phyloP scores from a whole-genome alignment of 2,888 invertebrate species.

The Glyphotaelius pellucidus region DNA sequence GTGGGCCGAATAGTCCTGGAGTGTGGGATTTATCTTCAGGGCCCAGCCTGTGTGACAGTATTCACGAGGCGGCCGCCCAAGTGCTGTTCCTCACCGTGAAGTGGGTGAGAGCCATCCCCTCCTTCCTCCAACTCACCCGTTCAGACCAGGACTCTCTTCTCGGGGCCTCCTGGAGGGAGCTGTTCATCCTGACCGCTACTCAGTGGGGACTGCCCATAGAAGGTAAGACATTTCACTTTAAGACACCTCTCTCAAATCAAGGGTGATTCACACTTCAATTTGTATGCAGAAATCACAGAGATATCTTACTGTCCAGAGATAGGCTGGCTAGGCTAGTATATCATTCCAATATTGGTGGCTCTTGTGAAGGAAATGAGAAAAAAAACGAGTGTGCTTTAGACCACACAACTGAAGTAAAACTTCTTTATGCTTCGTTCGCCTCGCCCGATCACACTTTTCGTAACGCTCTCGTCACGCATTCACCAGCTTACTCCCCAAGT shows the following conservation, averaged over 20 bases:
- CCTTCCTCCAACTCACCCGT: slow-evolving; percentile 82
- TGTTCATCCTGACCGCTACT: slow-evolving; percentile 89
- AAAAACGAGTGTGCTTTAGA: no score
- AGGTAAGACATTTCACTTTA: slow-evolving; percentile 72
- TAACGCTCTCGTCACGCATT: no score
- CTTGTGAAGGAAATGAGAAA: no score
- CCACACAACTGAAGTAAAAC: no score
- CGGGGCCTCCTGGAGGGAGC: slow-evolving; percentile 89
- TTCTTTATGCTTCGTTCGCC: no score
- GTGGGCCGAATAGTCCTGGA: neutral
- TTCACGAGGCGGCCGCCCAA: slow-evolving; percentile 85
- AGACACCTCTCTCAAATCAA: neutral
- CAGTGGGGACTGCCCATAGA: slow-evolving; percentile 87
- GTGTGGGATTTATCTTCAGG: slow-evolving; percentile 38
- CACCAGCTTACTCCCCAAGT: no score
- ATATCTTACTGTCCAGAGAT: no score
- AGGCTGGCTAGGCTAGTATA: no score
- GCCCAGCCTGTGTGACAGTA: slow-evolving; percentile 68
- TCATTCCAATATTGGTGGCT: no score
- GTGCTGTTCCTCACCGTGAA: slow-evolving; percentile 86
- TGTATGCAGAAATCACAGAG: no score
- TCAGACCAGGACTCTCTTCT: slow-evolving; percentile 85
- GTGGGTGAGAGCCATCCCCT: slow-evolving; percentile 88
- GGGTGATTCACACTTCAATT: no score
- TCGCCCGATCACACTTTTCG: no score